These are phyloP conservation scores for Melospiza melodia DNA, from an alignment of 2,113 vertebrate genomes.

Conservation along the genomic window DNA sequence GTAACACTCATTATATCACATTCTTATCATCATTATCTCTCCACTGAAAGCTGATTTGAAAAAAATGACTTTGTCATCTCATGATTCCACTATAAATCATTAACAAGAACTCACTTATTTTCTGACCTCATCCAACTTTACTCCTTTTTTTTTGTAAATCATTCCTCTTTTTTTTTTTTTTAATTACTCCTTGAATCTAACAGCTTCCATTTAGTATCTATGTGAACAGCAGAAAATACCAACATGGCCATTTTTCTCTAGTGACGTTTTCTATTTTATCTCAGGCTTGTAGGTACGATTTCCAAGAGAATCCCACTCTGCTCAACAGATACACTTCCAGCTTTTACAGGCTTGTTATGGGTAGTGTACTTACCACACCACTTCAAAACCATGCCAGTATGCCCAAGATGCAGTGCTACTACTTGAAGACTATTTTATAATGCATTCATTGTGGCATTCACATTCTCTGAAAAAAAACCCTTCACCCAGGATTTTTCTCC, in stretches of 20 bases:
- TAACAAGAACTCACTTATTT: neutral
- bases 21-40: neutral
- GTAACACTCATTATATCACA: fast-evolving
- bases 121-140: neutral
- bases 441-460: no score
- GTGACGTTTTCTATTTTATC: neutral
- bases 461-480: no score
- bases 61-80: neutral
- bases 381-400: neutral
- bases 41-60: neutral
- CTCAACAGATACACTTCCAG: fast-evolving
- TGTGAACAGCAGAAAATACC: neutral
- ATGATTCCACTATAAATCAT: neutral
- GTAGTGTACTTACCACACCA: neutral
- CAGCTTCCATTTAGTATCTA: neutral
- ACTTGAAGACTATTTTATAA: neutral
- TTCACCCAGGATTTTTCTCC: no score
- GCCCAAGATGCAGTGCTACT: neutral
- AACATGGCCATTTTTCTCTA: neutral
- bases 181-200: neutral
- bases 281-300: neutral
- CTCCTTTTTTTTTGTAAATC: neutral
- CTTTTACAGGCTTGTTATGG: neutral
- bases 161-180: neutral
- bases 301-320: neutral